Evolutionary conservation across 1,140 invertebrate genomes (phyloP).

Genomic region (Homarus americanus): DNA sequence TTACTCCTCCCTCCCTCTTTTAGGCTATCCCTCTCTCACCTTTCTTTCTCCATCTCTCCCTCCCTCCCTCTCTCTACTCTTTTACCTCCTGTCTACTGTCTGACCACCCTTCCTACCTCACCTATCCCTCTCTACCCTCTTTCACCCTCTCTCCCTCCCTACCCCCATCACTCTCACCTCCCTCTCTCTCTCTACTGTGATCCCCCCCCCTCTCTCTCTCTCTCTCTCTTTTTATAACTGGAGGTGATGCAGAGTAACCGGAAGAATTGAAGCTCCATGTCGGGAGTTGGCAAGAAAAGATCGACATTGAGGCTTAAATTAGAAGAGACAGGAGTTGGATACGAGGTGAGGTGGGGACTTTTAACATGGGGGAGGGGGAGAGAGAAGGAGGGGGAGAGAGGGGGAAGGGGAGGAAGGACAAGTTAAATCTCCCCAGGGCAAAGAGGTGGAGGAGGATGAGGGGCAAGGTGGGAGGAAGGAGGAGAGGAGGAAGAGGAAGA

Average conservation of each 20-base stretch:
- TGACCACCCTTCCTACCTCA: too few relatives aligned
- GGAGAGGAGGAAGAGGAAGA: not conserved
- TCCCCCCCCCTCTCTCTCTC: not conserved
- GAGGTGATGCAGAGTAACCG: not conserved
- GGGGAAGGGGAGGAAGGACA: slow-evolving; percentile 18
- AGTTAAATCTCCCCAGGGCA: too few relatives aligned
- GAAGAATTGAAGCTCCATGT: not conserved
- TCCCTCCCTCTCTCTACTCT: not conserved
- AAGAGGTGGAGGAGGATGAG: slow-evolving; percentile 4
- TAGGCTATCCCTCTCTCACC: not conserved
- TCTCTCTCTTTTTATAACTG: not conserved
- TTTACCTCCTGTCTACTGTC: not conserved
- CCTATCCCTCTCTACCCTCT: too few relatives aligned
- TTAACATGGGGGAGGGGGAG: not conserved
- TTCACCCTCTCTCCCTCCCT: too few relatives aligned
- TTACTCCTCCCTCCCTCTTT: too few relatives aligned
- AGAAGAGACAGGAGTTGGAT: not conserved
- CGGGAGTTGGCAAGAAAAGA: not conserved
- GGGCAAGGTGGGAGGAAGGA: not conserved
- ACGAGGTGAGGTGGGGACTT: not conserved
- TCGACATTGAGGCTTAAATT: not conserved
- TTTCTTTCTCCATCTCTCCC: not conserved
- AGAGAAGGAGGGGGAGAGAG: slow-evolving; percentile 6
- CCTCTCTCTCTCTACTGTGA: too few relatives aligned
- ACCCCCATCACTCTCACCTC: too few relatives aligned